Percentiles rank a stretch among this genome's conserved stretches.
phyloP scores from a whole-genome alignment of 2,888 invertebrate species.

The Anaspis maculata region DNA sequence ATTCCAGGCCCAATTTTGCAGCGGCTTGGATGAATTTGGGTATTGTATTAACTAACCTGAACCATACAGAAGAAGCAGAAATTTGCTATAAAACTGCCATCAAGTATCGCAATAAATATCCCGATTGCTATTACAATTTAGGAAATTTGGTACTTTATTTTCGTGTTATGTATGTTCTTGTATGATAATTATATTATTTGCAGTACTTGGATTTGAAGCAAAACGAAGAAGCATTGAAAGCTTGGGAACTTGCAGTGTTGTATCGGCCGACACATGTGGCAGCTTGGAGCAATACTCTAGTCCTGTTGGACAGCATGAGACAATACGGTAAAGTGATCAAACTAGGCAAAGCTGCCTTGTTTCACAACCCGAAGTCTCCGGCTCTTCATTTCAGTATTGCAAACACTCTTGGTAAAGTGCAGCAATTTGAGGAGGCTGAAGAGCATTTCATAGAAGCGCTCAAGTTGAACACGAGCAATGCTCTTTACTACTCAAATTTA shows the following conservation, averaged over 20 bases:
- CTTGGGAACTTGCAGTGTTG: slow-evolving; percentile 76
- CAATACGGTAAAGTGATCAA: slow-evolving; percentile 56
- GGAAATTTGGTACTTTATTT: slow-evolving; percentile 74
- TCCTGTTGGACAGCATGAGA: slow-evolving; percentile 64
- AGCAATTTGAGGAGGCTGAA: slow-evolving; percentile 72
- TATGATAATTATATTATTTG: slow-evolving; percentile 1
- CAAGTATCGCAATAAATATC: slow-evolving; percentile 66
- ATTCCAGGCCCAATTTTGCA: slow-evolving; percentile 71
- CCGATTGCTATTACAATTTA: slow-evolving; percentile 90
- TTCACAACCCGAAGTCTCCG: slow-evolving; percentile 63
- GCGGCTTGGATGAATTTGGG: slow-evolving; percentile 99
- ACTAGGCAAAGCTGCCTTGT: slow-evolving; percentile 61
- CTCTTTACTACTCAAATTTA: slow-evolving; percentile 83
- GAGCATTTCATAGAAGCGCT: slow-evolving; percentile 71
- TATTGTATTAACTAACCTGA: slow-evolving; percentile 73
- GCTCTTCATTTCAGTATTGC: slow-evolving; percentile 80
- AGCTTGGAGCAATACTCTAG: slow-evolving; percentile 89
- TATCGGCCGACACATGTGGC: slow-evolving; percentile 70
- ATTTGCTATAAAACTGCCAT: slow-evolving; percentile 74
- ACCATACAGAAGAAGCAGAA: slow-evolving; percentile 64
- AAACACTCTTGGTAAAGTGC: slow-evolving; percentile 79
- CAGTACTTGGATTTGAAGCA: slow-evolving; percentile 73
- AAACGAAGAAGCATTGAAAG: slow-evolving; percentile 63
- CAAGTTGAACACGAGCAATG: slow-evolving; percentile 53
- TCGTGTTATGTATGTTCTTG: slow-evolving; percentile 1